Conservation (phyloP, 2,888 invertebrate species). For the Scelioninae gen. 2 region DNA sequence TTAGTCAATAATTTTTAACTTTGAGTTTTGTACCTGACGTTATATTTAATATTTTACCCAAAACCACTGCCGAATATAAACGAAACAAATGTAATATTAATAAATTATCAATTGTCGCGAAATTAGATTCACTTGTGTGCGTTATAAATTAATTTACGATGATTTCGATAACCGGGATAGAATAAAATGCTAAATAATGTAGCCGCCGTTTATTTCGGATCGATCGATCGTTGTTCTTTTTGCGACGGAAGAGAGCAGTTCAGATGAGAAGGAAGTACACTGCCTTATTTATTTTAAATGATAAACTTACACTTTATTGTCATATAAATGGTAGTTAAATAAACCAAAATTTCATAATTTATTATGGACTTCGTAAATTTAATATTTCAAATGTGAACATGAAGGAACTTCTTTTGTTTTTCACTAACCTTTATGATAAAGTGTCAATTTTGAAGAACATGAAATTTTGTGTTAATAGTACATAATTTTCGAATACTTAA, state of each 20-base stretch:
- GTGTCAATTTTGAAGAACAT: slow-evolving; percentile 66
- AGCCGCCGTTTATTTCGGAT: slow-evolving; percentile 15
- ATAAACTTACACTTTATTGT: slow-evolving; percentile 65
- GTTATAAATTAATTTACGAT: no score
- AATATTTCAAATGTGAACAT: slow-evolving; percentile 45
- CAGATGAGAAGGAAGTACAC: slow-evolving; percentile 67
- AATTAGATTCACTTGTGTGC: slow-evolving; percentile 2
- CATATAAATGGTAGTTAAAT: slow-evolving; percentile 70
- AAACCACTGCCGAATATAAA: no score
- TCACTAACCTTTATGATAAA: slow-evolving; percentile 47
- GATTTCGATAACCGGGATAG: no score
- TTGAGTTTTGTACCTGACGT: no score
- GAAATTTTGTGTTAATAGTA: slow-evolving; percentile 67
- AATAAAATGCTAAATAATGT: no score
- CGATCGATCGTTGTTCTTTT: slow-evolving; percentile 16
- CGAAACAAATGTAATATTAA: background rate
- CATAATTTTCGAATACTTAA: slow-evolving; percentile 44
- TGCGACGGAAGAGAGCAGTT: slow-evolving; percentile 27
- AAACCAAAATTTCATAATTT: slow-evolving; percentile 70
- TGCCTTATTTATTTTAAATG: slow-evolving; percentile 74
- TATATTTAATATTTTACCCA: no score
- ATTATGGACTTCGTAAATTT: slow-evolving; percentile 53
- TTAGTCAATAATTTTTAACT: no score
- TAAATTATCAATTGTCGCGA: background rate
- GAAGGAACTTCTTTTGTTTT: slow-evolving; percentile 41